A percentile compares a stretch with the other conserved stretches of the same genome.
Conservation (phyloP, 2,888 invertebrate genomes). For the Lamellibrachia satsuma region DNA sequence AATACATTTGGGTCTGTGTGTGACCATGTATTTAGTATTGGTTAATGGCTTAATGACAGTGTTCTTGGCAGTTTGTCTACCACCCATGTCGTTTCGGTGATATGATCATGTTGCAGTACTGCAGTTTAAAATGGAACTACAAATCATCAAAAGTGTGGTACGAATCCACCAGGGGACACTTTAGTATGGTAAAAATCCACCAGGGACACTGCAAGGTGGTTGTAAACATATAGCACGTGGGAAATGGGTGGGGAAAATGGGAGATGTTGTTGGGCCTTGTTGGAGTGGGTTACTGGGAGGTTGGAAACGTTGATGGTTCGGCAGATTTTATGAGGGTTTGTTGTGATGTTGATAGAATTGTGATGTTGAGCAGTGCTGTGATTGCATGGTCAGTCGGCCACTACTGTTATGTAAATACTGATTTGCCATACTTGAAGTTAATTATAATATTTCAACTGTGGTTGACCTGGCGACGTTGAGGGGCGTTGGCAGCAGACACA, state of each 20-base stretch:
- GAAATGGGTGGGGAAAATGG: neutral
- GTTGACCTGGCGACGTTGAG: neutral
- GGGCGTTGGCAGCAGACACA: neutral
- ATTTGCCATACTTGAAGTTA: neutral
- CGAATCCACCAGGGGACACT: neutral
- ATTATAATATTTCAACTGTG: neutral
- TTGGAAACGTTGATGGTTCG: neutral
- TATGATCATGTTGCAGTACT: neutral
- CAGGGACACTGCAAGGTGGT: neutral
- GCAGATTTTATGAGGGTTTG: neutral
- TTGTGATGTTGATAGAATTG: conserved; percentile 11
- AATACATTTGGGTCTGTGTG: neutral
- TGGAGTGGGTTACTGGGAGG: neutral
- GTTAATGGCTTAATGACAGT: neutral
- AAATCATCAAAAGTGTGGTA: neutral
- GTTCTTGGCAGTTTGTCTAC: neutral
- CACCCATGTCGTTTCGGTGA: neutral
- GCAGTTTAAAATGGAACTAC: neutral
- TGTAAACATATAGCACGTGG: neutral
- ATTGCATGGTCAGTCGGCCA: neutral
- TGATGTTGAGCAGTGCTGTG: neutral
- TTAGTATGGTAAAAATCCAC: neutral
- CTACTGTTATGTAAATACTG: neutral
- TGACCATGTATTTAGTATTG: neutral
- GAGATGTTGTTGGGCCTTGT: neutral